phyloP scores from a whole-genome alignment of 2,113 vertebrate genomes.

The Nothocercus nigrocapillus region DNA sequence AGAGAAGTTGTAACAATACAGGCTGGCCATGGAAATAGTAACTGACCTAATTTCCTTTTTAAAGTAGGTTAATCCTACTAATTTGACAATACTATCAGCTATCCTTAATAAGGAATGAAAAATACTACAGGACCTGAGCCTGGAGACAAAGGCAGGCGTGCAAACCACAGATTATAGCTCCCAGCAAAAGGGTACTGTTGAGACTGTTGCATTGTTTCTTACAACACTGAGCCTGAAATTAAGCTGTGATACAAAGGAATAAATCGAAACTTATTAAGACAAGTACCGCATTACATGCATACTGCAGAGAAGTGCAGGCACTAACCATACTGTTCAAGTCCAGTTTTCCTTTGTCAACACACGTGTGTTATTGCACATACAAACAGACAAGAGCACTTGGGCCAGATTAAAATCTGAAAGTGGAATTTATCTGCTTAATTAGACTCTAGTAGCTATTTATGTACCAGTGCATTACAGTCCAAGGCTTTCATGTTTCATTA shows the following conservation, averaged over 20 bases:
- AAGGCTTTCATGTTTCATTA: not conserved
- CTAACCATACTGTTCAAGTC: not conserved
- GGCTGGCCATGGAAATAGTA: not conserved
- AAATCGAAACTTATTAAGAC: not conserved
- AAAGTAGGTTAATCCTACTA: slow-evolving; percentile 20
- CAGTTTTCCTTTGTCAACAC: not conserved
- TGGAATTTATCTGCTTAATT: not conserved
- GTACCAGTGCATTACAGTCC: not conserved
- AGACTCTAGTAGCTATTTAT: not conserved
- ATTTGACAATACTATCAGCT: not conserved
- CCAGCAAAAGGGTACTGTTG: not conserved
- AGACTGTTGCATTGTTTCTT: not conserved
- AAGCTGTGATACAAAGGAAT: not conserved
- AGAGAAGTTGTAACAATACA: not conserved
- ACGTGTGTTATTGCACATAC: not conserved
- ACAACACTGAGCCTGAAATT: not conserved
- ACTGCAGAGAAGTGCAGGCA: not conserved
- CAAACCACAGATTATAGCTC: not conserved
- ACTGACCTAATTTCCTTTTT: slow-evolving; percentile 45
- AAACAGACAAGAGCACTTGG: not conserved
- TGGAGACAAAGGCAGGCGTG: not conserved
- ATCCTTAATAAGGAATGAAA: not conserved
- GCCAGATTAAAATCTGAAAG: not conserved
- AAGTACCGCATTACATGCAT: not conserved
- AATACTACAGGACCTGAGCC: not conserved